Evolutionary conservation across 2,113 vertebrate species (phyloP), one percentile per base, ranked within the genome.

Genomic region (Verasper variegatus): DNA sequence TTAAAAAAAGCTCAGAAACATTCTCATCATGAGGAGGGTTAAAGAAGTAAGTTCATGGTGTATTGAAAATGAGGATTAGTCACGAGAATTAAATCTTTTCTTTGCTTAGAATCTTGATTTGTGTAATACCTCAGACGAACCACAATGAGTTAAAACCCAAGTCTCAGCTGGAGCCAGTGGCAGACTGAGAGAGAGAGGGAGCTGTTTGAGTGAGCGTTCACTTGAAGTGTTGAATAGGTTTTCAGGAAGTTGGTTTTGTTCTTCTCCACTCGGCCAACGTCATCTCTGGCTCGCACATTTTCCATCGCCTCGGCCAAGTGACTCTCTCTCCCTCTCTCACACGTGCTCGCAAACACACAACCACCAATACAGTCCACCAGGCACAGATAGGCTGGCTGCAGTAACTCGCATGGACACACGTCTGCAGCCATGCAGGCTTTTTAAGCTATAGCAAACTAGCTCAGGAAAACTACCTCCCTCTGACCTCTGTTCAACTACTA

Each of bases 201-300:
- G 54, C 59, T 67, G 72, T 7, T 62, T 45, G 63, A 86, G 59
- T 61, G 76, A 80, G 40, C 14, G 56, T 81, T 85, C 27, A 71
- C 64, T 74, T 42, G 56, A 75, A 81, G 70, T 23, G 37, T 68
- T 86, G 88, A 90, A 89, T 70, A 76, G 80, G 75, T 68, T 81
- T 75, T 80, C 83, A 86, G 88, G 88, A 90, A 90, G 90, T 86
- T 4, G 81, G 79, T 86, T 88, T 7, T 86, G 77, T 88, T 86
- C 84, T 84, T 81, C 81, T 88, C 79, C 55, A 11, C 75, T 84
- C 84, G n/a, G 86, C 76, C 84, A 81, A 63, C 86, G 86, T 90
- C 88, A 88, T 79, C 71, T 81, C 86, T 91, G 88, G 88, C 86
- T 81, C 42, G 17, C 52, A 83, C 70, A 71, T 90, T 91, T 91